These are phyloP conservation scores for Taenaris catops DNA, from an alignment of 2,888 invertebrate species.

Conservation along the genomic window DNA sequence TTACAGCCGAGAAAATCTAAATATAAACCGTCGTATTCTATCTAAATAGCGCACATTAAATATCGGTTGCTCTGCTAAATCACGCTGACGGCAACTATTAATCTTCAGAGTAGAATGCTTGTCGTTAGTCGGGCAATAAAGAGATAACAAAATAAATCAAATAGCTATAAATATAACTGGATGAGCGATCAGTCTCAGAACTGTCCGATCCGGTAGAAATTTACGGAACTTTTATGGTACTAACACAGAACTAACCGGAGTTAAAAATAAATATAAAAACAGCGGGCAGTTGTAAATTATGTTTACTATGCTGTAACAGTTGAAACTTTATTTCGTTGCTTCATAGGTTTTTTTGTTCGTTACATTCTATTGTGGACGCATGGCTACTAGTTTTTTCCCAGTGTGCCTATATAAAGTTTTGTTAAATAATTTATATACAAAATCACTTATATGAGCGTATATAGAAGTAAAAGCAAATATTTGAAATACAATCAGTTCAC, in stretches of 20 bases:
- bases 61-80: constrained; percentile 77
- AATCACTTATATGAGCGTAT: no score
- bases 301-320: constrained; percentile 53
- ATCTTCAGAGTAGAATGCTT: constrained; percentile 73
- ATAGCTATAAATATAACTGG: constrained; percentile 69
- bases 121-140: constrained; percentile 76
- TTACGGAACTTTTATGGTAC: constrained; percentile 66
- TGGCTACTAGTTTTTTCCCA: no score
- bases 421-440: no score
- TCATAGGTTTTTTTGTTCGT: constrained; percentile 19
- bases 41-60: constrained; percentile 73
- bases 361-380: no score
- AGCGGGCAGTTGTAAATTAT: constrained; percentile 58
- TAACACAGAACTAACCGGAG: constrained; percentile 53
- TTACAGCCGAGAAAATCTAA: constrained; percentile 59
- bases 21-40: constrained; percentile 67
- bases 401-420: no score
- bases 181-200: constrained; percentile 73
- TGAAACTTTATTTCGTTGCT: constrained; percentile 41
- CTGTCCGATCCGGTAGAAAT: constrained; percentile 59
- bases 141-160: constrained; percentile 79
- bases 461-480: no score
- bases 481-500: no score
- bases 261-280: constrained; percentile 68
- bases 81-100: constrained; percentile 74